These are phyloP conservation scores for Temnothorax unifasciatus DNA, from an alignment of 2,888 invertebrate genomes.

Conservation along the genomic window DNA sequence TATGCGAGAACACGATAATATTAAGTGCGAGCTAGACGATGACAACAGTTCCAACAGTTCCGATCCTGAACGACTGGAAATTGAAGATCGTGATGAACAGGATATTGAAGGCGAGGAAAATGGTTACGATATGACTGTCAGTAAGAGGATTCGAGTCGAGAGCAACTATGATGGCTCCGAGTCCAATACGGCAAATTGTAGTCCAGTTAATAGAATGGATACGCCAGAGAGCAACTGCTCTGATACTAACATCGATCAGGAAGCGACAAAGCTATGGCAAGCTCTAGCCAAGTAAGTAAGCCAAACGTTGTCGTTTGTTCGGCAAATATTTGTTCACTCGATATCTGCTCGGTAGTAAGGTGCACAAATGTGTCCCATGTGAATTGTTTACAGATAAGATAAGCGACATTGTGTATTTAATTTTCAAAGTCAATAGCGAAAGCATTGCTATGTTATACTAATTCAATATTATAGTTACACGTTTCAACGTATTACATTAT, in stretches of 20 bases:
- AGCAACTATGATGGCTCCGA: constrained; percentile 80
- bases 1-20: constrained; percentile 76
- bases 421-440: background rate
- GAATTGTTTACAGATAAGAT: background rate
- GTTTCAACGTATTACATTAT: background rate
- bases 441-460: constrained; percentile 1
- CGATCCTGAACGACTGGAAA: constrained; percentile 92
- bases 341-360: background rate
- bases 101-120: constrained; percentile 83
- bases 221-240: constrained; percentile 85
- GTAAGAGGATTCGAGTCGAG: constrained; percentile 80
- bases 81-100: constrained; percentile 87
- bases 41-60: constrained; percentile 91
- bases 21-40: constrained; percentile 88
- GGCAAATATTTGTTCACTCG: constrained; percentile 8
- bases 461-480: no score
- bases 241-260: constrained; percentile 83
- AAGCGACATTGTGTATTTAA: background rate
- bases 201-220: constrained; percentile 85
- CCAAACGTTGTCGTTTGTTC: background rate
- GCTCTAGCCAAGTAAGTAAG: constrained; percentile 81
- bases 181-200: constrained; percentile 79
- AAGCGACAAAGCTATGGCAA: constrained; percentile 84
- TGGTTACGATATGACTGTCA: constrained; percentile 83
- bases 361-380: background rate